These are phyloP conservation scores for Leptinotarsa tumamoca DNA, from an alignment of 2,888 invertebrate genomes.

Conservation along the genomic window DNA sequence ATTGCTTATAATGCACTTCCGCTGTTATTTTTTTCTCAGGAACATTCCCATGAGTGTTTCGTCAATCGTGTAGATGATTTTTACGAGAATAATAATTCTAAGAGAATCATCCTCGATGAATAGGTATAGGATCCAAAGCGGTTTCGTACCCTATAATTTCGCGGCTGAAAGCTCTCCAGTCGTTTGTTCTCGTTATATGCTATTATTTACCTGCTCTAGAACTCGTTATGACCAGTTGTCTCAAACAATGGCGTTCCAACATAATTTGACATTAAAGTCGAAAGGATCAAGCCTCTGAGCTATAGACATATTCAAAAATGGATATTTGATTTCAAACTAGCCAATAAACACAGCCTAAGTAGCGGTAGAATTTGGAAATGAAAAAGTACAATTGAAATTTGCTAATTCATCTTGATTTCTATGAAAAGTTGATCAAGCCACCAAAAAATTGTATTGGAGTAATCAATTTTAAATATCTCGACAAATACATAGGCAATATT, in stretches of 20 bases:
- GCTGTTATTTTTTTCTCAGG: slow-evolving; percentile 7
- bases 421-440: no score
- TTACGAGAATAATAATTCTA: slow-evolving; percentile 10
- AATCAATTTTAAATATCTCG: no score
- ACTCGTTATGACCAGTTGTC: slow-evolving; percentile 38
- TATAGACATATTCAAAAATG: neutral
- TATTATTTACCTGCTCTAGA: slow-evolving; percentile 45
- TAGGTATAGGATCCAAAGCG: slow-evolving; percentile 35
- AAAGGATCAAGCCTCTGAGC: neutral
- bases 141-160: slow-evolving; percentile 47
- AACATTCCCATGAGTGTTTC: slow-evolving; percentile 11
- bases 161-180: slow-evolving; percentile 43
- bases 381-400: neutral
- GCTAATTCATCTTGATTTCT: neutral
- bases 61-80: slow-evolving; percentile 8
- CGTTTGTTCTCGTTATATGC: slow-evolving; percentile 45
- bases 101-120: slow-evolving; percentile 31
- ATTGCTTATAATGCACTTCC: neutral
- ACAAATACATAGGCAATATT: no score
- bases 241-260: slow-evolving; percentile 28
- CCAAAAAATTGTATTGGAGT: no score
- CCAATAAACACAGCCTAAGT: no score
- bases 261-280: neutral
- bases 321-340: neutral
- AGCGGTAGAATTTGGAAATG: neutral